phyloP scores from a whole-genome alignment of 2,113 vertebrate species.

The Calidris pygmaea region DNA sequence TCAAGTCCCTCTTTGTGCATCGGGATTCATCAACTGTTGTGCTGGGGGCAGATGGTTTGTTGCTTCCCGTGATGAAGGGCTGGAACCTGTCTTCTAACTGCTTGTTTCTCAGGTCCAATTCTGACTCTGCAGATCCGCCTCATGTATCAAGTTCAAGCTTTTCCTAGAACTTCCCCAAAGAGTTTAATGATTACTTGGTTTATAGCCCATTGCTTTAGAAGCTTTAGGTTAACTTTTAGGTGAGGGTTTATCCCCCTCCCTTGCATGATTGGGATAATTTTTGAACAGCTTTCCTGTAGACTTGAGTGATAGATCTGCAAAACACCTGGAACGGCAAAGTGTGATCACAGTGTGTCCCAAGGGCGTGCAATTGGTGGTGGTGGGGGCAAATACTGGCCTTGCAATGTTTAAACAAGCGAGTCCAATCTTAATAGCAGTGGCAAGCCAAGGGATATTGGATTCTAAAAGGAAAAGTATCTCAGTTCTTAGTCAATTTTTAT shows the following conservation, averaged over 20 bases:
- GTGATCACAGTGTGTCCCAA: not conserved
- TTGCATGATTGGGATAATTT: not conserved
- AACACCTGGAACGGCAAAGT: not conserved
- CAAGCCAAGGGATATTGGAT: not conserved
- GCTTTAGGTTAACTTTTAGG: not conserved
- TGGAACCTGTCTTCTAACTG: not conserved
- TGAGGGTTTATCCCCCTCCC: not conserved
- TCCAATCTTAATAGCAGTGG: not conserved
- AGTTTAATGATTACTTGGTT: not conserved
- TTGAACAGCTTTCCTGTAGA: not conserved
- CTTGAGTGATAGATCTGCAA: not conserved
- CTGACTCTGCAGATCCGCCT: not conserved
- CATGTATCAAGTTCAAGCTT: not conserved
- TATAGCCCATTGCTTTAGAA: not conserved
- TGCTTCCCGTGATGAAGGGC: not conserved
- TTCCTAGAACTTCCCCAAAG: not conserved
- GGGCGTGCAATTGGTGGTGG: not conserved
- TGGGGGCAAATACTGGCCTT: not conserved
- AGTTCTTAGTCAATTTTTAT: not conserved
- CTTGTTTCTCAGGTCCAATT: not conserved
- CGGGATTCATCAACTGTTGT: not conserved
- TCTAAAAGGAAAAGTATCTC: not conserved
- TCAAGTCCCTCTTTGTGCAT: not conserved
- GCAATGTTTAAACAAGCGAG: not conserved
- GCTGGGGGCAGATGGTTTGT: not conserved